Base-by-base conservation (phyloP, 1,140 invertebrate genomes). In the Penaeus japonicus region DNA sequence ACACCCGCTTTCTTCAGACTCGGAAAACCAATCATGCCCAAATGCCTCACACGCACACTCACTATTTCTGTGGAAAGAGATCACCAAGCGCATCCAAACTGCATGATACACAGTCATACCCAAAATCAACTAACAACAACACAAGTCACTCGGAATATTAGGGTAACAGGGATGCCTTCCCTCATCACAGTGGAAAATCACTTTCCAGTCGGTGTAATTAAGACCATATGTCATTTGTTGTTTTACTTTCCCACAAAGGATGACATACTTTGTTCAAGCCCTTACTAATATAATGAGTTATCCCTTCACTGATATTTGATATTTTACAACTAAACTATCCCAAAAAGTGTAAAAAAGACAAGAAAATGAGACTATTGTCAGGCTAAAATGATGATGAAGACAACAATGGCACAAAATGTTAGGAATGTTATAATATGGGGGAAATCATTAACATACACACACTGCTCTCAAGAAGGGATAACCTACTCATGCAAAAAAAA, bases 111-210 rank as follows among this genome's bases (percentile, higher is more conserved):
- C 84, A 78, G 39, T 86, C 85, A 65, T 80, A 47, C 22, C n/a
- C 22, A 70, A 75, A 86, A 85, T 39, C 57, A 80, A 87, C 27
- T 47, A 87, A 59, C 55, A 79, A 65, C 53, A 62, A 55, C 47
- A 83, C 30, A 84, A 86, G 24, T 79, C 54, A 59, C 47, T 81
- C 59, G 27, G 78, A 84, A 81, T 87, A 87, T 87, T 65, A 79
- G 57, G 59, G 70, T 80, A 35, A 47, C n/a, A 59, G 77, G 32
- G 85, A 78, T 87, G 59, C 85, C 85, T 87, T 80, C 55, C 57
- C 55, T 87, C 24, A 70, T 84, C 15, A 47, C 47, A 47, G 5
- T 7, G 47, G 47, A 47, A 47, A 47, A 47, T 47, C 47, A 4
- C 47, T 47, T 47, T 47, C 47, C 47, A 15, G 47, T 47, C 10